Evolutionary conservation across 2,888 invertebrate species (phyloP).

Genomic region (Chloromyia formosa): DNA sequence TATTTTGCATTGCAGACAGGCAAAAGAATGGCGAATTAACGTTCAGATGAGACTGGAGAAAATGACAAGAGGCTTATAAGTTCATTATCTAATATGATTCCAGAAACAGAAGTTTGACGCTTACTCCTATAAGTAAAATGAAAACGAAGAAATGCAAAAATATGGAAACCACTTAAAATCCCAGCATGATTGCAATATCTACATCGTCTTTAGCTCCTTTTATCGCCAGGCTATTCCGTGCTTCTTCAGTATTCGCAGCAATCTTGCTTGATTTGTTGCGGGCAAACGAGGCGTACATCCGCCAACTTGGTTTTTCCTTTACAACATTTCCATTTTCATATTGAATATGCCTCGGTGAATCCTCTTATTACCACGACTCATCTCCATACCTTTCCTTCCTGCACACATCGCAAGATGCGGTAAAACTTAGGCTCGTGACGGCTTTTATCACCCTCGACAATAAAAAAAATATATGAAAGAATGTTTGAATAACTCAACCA

Average conservation of each 20-base stretch:
- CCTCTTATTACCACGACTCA: conserved; percentile 36
- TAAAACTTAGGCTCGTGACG: conserved; percentile 31
- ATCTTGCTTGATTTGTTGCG: conserved; percentile 46
- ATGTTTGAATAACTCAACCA: conserved; percentile 17
- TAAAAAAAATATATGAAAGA: conserved; percentile 6
- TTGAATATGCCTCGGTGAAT: conserved; percentile 18
- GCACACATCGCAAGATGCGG: conserved; percentile 12
- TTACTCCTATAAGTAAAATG: no score
- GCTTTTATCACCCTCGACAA: conserved; percentile 16
- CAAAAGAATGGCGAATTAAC: no score
- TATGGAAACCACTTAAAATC: neutral
- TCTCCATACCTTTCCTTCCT: conserved; percentile 32
- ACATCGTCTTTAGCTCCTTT: conserved; percentile 22
- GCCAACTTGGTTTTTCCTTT: conserved; percentile 32
- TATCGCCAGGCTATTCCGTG: neutral
- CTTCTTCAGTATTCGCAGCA: no score
- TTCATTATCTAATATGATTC: no score
- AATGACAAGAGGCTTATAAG: no score
- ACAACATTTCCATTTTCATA: conserved; percentile 43
- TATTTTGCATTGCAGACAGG: no score
- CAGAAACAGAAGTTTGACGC: no score
- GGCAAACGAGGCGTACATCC: conserved; percentile 49
- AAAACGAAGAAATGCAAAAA: no score
- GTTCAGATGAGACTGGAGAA: no score
- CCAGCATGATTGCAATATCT: neutral